Percentiles rank a stretch among this genome's conserved stretches.
phyloP scores from a whole-genome alignment of 92 coral and sea anemone genomes.

The Umimayanthus kanabou region DNA sequence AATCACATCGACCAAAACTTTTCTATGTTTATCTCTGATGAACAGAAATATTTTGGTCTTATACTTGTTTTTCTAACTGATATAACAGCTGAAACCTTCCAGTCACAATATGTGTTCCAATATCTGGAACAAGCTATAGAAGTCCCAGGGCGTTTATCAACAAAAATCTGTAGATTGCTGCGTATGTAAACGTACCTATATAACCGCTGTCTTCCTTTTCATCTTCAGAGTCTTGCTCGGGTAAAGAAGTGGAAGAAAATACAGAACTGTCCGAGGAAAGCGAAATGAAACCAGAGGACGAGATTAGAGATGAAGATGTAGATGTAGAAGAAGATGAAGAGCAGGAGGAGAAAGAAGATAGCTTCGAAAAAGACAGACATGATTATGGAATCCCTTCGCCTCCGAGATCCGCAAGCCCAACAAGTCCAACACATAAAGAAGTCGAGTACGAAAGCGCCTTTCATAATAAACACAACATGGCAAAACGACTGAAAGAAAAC shows the following conservation, averaged over 20 bases:
- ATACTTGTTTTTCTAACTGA: not conserved
- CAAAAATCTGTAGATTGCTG: not conserved
- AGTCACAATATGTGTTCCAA: slow-evolving; percentile 8
- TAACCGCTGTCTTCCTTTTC: not conserved
- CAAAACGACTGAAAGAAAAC: slow-evolving; percentile 21
- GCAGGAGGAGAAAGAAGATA: not conserved
- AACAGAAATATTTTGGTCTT: not conserved
- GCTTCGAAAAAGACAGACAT: not conserved
- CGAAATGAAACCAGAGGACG: slow-evolving; percentile 11
- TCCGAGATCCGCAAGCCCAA: slow-evolving; percentile 27
- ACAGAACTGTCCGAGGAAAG: not conserved
- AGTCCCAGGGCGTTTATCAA: not conserved
- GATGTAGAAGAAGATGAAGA: not conserved
- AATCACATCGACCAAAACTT: not conserved
- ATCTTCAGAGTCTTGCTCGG: slow-evolving; percentile 9
- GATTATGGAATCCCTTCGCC: slow-evolving; percentile 41
- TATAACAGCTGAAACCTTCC: not conserved
- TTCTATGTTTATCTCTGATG: not conserved
- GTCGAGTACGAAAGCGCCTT: slow-evolving; percentile 38
- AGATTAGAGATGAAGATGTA: not conserved
- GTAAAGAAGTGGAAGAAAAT: not conserved
- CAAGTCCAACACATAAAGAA: not conserved
- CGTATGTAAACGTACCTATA: not conserved
- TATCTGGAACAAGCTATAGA: not conserved
- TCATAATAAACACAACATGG: slow-evolving; percentile 21